Evolutionary conservation across 2,797 vertebrate genomes (phyloP), one percentile per base, ranked within the genome.

Genomic region (Sciurus carolinensis): DNA sequence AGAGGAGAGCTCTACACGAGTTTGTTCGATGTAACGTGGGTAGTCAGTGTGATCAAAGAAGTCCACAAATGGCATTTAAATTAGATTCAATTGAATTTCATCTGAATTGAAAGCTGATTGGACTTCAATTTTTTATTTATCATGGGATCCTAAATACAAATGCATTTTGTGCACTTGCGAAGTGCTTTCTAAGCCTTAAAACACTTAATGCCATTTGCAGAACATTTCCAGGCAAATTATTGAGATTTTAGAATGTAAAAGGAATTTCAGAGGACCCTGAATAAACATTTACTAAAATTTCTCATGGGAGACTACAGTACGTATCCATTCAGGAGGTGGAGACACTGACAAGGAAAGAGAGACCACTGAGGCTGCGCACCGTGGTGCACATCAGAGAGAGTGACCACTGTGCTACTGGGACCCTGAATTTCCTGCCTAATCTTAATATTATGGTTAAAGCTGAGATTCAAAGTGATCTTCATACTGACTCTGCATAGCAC

Each of bases 121-220:
- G 72, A 79, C 76, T 95, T 96, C 81, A 95, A 57, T 88, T 79
- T 95, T 97, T 93, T 88, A 96, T 93, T 96, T 97, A 92, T 96
- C 81, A 33, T 64, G 77, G 90, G 64, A 95, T 84, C 80, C 97
- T 94, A 96, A 91, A 87, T 69, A 87, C 72, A 95, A 97, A 95
- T 59, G 82, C 59, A 90, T 91, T 96, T 87, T 89, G 71, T 91
- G 44, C 72, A 87, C 80, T 76, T 77, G 73, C 94, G 73, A 90
- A 95, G 86, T 73, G 64, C 67, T 96, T 97, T 94, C 94, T 97
- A 95, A 95, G 95, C 86, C 91, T 95, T 82, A 73, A 93, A 96
- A 95, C 72, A 69, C 90, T 95, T 95, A 83, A 85, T 82, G 67
- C 67, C 93, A 92, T 96, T 91, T 90, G 79, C 15, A 80, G 93